Evolutionary conservation across 2,797 vertebrate species (phyloP).

Genomic region (Simalia tracyae): DNA sequence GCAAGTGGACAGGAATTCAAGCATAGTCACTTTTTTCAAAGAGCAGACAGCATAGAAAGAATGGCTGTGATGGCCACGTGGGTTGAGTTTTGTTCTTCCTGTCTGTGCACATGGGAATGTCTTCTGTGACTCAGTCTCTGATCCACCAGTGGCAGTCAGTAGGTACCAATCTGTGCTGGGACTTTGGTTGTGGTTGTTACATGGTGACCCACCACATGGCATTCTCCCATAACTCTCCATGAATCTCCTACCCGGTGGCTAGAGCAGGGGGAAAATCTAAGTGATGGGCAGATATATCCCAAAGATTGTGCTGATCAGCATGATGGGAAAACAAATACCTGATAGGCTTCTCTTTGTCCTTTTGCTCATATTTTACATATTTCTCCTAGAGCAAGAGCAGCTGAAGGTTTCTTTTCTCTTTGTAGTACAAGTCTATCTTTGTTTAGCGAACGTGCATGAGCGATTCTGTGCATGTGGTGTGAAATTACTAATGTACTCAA

Average conservation of each 20-base stretch:
- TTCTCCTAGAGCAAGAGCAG: not conserved
- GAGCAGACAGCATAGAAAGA: not conserved
- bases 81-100: no score
- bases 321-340: not conserved
- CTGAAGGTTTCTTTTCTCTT: not conserved
- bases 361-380: not conserved
- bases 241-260: no score
- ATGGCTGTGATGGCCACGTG: not conserved
- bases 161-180: not conserved
- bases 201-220: not conserved
- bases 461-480: not conserved
- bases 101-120: not conserved
- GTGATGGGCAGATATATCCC: not conserved
- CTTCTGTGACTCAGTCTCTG: not conserved
- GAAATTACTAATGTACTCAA: not conserved
- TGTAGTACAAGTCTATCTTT: not conserved
- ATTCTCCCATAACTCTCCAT: not conserved
- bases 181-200: not conserved
- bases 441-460: not conserved
- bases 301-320: no score
- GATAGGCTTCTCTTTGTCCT: not conserved
- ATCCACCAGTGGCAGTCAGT: not conserved
- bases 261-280: not conserved
- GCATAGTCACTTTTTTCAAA: not conserved
- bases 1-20: not conserved